Evolutionary conservation across 1,140 invertebrate genomes (phyloP).

Genomic region (Aradophagus sp.): DNA sequence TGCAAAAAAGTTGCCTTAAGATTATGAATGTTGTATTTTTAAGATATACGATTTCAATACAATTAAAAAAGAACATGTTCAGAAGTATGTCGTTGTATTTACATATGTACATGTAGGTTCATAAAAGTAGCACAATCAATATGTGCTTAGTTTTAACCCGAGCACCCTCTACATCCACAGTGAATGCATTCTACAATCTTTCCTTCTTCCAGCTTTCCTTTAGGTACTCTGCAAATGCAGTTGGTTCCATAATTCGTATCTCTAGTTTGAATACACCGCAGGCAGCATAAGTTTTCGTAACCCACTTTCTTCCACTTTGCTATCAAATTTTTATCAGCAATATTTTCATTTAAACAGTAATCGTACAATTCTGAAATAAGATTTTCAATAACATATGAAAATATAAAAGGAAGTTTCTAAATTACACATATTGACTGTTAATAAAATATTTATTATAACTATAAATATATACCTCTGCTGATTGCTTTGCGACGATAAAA

Average conservation of each 20-base stretch:
- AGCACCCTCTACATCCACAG: conserved; percentile 97
- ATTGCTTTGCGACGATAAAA: conserved; percentile 98
- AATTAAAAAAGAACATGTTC: no score
- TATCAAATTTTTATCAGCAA: conserved; percentile 97
- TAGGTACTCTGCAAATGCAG: conserved; percentile 99
- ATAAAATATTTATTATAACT: not conserved
- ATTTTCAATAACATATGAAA: no score
- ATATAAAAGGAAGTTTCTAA: not conserved
- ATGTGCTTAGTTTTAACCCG: conserved; percentile 78
- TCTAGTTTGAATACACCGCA: conserved; percentile 98
- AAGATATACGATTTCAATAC: no score
- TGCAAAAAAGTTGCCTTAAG: no score
- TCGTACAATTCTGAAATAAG: conserved; percentile 91
- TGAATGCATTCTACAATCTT: conserved; percentile 98
- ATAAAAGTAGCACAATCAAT: not conserved
- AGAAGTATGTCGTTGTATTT: conserved; percentile 2
- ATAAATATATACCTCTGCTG: conserved; percentile 80
- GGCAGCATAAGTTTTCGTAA: conserved; percentile 99
- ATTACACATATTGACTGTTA: conserved; percentile 1
- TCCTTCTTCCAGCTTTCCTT: conserved; percentile 98
- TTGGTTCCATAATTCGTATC: conserved; percentile 99
- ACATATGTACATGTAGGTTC: conserved; percentile 23
- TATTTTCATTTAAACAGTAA: conserved; percentile 97
- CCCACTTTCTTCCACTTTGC: conserved; percentile 99
- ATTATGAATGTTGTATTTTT: no score